phyloP scores from a whole-genome alignment of 2,888 invertebrate species.

The Chymomyza caudatula region DNA sequence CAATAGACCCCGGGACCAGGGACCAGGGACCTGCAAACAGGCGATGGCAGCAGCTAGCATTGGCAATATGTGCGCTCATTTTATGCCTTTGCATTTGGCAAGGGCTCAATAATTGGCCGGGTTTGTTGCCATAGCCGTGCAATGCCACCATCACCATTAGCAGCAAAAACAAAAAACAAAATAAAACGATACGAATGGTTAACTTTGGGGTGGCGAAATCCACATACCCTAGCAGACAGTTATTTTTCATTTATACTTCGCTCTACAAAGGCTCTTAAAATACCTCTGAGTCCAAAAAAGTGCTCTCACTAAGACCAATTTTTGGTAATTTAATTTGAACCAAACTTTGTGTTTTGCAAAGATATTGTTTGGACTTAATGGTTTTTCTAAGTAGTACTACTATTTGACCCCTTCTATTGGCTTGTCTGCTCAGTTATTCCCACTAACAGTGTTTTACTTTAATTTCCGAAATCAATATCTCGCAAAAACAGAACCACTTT shows the following conservation, averaged over 20 bases:
- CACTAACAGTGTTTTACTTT: no score
- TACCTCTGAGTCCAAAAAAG: no score
- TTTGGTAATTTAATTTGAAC: no score
- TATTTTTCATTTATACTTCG: background rate
- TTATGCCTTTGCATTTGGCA: slow-evolving; percentile 59
- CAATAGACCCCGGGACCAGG: background rate
- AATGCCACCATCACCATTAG: background rate
- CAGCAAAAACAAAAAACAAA: background rate
- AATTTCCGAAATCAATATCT: no score
- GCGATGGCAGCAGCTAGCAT: slow-evolving; percentile 28
- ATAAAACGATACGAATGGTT: background rate
- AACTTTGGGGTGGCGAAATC: background rate
- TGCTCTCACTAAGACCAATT: no score
- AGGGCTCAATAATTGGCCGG: slow-evolving; percentile 63
- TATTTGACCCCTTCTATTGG: no score
- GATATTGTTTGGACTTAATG: no score
- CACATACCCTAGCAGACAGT: background rate
- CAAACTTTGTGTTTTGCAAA: no score
- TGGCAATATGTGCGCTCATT: slow-evolving; percentile 60
- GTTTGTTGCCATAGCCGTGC: background rate
- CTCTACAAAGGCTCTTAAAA: no score
- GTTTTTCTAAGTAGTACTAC: no score
- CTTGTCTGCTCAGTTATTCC: no score
- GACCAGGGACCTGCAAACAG: slow-evolving; percentile 3
- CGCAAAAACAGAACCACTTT: no score